Evolutionary conservation across 2,113 vertebrate genomes (phyloP).

Genomic region (Psittacus erithacus): DNA sequence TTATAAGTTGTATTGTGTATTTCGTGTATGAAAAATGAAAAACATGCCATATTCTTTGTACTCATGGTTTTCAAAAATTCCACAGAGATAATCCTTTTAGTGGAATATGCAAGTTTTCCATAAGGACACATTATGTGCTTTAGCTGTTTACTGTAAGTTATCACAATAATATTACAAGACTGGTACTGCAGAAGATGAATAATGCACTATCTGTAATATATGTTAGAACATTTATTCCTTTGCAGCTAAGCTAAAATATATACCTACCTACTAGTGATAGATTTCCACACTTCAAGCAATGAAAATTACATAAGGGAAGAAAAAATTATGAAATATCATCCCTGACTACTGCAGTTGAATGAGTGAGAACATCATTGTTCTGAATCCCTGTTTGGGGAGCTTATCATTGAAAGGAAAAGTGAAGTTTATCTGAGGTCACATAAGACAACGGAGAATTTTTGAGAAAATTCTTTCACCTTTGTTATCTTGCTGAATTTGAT

Average conservation of each 20-base stretch:
- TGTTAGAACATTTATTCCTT: background rate
- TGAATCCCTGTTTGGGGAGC: background rate
- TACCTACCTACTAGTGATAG: background rate
- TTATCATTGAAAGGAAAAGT: background rate
- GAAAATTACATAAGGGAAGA: constrained; percentile 8
- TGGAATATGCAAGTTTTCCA: background rate
- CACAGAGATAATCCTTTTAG: background rate
- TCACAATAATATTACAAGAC: background rate
- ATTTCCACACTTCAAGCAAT: background rate
- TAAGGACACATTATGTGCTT: background rate
- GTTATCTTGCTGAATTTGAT: constrained; percentile 13
- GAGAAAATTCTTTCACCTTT: constrained; percentile 50
- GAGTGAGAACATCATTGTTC: background rate
- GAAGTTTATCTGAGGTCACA: constrained; percentile 43
- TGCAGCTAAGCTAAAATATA: background rate
- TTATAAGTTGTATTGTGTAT: background rate
- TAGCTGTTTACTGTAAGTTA: background rate
- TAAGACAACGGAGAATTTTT: constrained; percentile 17
- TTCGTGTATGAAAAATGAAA: background rate
- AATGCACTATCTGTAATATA: background rate
- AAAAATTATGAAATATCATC: constrained; percentile 11
- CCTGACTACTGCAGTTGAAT: background rate
- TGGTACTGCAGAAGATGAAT: background rate
- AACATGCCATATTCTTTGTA: background rate
- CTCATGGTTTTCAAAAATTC: background rate